Base-by-base conservation (phyloP, 2,113 vertebrate species). In the Catagonus wagneri region DNA sequence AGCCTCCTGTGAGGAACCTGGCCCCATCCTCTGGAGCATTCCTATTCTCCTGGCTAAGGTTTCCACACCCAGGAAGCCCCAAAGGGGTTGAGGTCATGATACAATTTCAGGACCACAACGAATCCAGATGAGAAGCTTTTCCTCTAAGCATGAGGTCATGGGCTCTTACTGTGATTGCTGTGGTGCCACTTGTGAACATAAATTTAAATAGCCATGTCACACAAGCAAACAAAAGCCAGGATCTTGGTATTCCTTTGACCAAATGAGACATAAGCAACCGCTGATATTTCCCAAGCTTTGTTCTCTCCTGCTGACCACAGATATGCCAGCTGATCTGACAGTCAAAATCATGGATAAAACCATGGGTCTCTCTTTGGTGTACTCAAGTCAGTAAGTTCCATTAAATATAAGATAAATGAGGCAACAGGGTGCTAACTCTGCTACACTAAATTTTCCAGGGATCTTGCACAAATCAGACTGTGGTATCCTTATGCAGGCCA, bases 1-100 rank as follows among this genome's bases (percentile, higher is more conserved):
- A 76, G 87, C 6, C 20, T 54, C 2, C 6, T 22, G 72, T 96
- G 66, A 90, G 79, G 27, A 79, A 91, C 56, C 63, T 50, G 19
- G 6, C 58, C 74, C 34, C 63, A 83, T 94, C n/a, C 96, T 93
- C 96, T 56, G 88, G 90, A 94, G 93, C 4, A 71, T 96, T 96
- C 92, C 89, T 97, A 12, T 76, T 97, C 95, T 97, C 85, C 39
- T 20, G 96, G 36, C 80, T 63, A 75, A 97, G 80, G 72, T 98
- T 98, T 98, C 90, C 0, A 0, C 14, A 0, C 14, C 90, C 94
- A 86, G 96, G 56, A 97, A 97, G 58, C 89, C 95, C 85, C 88
- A 25, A 68, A 94, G 97, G 97, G 16, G 39, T 79, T 11, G 0
- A 97, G 61, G 61, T 96, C 61, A 56, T 92, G 69, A 96, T 83